phyloP scores from a whole-genome alignment of 1,140 invertebrate species.

The Bombus sibiricus region DNA sequence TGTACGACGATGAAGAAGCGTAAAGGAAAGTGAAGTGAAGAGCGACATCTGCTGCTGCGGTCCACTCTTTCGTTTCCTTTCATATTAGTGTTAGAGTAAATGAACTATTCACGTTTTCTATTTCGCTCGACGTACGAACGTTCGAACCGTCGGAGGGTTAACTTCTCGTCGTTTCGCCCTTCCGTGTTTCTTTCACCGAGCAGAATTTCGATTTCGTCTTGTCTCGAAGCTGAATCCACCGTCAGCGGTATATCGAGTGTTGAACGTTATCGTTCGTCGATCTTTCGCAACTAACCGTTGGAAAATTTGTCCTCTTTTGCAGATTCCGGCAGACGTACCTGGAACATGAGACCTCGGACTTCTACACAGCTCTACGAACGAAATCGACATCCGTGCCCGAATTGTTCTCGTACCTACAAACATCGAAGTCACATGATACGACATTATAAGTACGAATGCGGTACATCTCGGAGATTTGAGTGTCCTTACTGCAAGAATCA shows the following conservation, averaged over 20 bases:
- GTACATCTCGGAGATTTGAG: constrained; percentile 82
- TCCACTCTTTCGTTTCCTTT: background rate
- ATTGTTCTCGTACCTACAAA: constrained; percentile 84
- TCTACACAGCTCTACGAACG: background rate
- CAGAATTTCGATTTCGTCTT: background rate
- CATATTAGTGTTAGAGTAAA: too few relatives aligned
- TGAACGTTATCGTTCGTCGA: background rate
- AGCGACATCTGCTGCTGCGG: background rate
- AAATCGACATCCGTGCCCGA: constrained; percentile 80
- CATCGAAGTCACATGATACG: constrained; percentile 82
- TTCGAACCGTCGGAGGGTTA: background rate
- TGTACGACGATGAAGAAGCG: background rate
- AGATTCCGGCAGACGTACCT: constrained; percentile 14
- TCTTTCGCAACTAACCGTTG: constrained; percentile 27
- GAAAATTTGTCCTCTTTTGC: constrained; percentile 48
- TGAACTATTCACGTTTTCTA: too few relatives aligned
- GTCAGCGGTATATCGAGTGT: background rate
- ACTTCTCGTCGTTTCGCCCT: background rate
- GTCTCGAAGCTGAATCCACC: too few relatives aligned
- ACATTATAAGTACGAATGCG: constrained; percentile 85
- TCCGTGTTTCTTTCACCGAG: background rate
- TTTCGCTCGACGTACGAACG: too few relatives aligned
- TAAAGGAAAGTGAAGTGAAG: background rate
- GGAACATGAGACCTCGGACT: background rate
- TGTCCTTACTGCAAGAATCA: constrained; percentile 83